A percentile compares a stretch with the other conserved stretches of the same genome.
These are phyloP conservation scores for Muscicapa striata DNA, from an alignment of 2,797 vertebrate species.

Conservation along the genomic window DNA sequence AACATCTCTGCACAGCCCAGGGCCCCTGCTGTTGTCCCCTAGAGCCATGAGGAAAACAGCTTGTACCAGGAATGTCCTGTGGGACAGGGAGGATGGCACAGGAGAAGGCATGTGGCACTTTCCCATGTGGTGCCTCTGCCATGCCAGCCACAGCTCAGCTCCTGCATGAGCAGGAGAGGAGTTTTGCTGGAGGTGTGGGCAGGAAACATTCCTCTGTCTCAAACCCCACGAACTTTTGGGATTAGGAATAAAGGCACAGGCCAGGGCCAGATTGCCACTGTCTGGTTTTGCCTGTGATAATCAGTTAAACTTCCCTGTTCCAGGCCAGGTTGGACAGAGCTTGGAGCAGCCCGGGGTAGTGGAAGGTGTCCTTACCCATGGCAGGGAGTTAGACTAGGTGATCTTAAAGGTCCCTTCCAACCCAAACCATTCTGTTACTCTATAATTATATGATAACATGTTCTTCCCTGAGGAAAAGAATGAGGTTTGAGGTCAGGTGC, in stretches of 20 bases:
- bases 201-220: background rate
- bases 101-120: background rate
- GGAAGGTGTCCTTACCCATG: background rate
- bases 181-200: background rate
- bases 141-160: background rate
- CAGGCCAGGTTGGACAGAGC: background rate
- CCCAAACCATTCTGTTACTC: background rate
- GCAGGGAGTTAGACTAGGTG: background rate
- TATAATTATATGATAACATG: background rate
- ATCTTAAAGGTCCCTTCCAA: background rate
- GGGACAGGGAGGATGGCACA: background rate
- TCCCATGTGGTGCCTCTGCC: background rate
- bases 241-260: background rate
- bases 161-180: background rate
- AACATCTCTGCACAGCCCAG: accelerated
- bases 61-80: background rate
- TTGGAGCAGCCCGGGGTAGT: background rate
- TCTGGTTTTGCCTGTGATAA: background rate
- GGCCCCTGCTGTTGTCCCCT: background rate
- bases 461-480: background rate
- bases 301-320: background rate
- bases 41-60: background rate
- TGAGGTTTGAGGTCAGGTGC: background rate
- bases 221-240: accelerated
- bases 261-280: background rate